Percentiles rank a stretch among this genome's conserved stretches.
phyloP scores from a whole-genome alignment of 2,113 vertebrate species.

The Clupea harengus region DNA sequence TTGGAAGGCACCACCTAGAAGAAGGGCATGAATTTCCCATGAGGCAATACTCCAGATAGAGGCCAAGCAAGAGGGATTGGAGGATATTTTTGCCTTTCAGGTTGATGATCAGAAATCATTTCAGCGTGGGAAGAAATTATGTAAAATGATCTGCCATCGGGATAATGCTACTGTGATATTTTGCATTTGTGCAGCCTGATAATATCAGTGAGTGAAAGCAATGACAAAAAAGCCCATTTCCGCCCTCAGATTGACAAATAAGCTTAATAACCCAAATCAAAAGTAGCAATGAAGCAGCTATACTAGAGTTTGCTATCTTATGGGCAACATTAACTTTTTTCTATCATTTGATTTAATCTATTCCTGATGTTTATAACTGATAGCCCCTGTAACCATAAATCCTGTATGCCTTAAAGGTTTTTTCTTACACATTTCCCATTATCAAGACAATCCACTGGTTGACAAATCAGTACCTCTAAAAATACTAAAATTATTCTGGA shows the following conservation, averaged over 20 bases:
- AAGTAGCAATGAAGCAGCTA: conserved; percentile 20
- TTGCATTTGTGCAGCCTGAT: neutral
- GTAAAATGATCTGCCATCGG: neutral
- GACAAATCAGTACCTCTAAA: neutral
- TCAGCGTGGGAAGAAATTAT: neutral
- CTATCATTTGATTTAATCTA: conserved; percentile 42
- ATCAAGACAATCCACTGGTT: neutral
- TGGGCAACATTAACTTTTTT: conserved; percentile 45
- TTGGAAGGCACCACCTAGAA: too few species aligned
- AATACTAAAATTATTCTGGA: neutral
- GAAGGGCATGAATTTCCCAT: too few species aligned
- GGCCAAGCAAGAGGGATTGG: neutral
- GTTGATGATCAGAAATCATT: neutral
- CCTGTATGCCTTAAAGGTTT: too few species aligned
- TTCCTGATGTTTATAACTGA: conserved; percentile 1
- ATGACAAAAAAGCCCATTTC: neutral
- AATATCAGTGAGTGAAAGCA: neutral
- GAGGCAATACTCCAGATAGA: neutral
- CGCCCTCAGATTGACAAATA: conserved; percentile 39
- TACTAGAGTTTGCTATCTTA: conserved; percentile 26
- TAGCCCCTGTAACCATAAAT: neutral
- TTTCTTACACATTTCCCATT: neutral
- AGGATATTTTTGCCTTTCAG: neutral
- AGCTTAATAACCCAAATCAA: conserved; percentile 55
- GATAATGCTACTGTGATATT: neutral